phyloP scores from a whole-genome alignment of 2,113 vertebrate species.

The Alexandromys fortis region DNA sequence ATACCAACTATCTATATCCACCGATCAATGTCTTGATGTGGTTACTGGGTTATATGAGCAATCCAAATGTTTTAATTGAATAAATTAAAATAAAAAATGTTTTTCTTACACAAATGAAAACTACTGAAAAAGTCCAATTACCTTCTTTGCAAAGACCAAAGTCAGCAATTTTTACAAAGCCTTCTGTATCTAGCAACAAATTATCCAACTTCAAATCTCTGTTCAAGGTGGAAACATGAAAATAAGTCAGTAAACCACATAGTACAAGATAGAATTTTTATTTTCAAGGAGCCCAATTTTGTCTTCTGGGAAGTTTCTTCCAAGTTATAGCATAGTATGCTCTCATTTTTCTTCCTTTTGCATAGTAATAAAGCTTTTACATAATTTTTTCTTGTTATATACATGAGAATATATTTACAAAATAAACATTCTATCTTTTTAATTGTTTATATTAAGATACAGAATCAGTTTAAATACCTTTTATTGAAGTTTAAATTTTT shows the following conservation, averaged over 20 bases:
- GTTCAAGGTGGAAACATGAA: constrained; percentile 72
- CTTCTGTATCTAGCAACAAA: constrained; percentile 97
- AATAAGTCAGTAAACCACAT: constrained; percentile 49
- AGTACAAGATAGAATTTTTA: constrained; percentile 45
- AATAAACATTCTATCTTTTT: constrained; percentile 8
- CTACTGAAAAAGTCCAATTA: constrained; percentile 79
- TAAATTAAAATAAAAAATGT: constrained; percentile 57
- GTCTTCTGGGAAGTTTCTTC: constrained; percentile 31
- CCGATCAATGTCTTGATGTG: constrained; percentile 52
- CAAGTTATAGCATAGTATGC: constrained; percentile 32
- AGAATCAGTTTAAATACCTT: neutral
- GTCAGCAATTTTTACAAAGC: constrained; percentile 99
- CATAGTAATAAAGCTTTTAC: constrained; percentile 6
- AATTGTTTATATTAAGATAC: constrained; percentile 30
- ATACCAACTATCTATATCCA: neutral
- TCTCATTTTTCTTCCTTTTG: constrained; percentile 37
- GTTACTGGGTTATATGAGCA: constrained; percentile 32
- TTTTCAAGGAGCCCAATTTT: constrained; percentile 35
- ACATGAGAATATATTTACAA: constrained; percentile 19
- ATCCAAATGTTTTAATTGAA: constrained; percentile 36
- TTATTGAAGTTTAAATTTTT: constrained; percentile 39
- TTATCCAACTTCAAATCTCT: constrained; percentile 99
- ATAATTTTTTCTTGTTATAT: neutral
- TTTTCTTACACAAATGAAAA: constrained; percentile 56
- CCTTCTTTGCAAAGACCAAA: constrained; percentile 99